Evolutionary conservation across 2,113 vertebrate genomes (phyloP), one percentile per base, ranked within the genome.

Genomic region (Gobio gobio): DNA sequence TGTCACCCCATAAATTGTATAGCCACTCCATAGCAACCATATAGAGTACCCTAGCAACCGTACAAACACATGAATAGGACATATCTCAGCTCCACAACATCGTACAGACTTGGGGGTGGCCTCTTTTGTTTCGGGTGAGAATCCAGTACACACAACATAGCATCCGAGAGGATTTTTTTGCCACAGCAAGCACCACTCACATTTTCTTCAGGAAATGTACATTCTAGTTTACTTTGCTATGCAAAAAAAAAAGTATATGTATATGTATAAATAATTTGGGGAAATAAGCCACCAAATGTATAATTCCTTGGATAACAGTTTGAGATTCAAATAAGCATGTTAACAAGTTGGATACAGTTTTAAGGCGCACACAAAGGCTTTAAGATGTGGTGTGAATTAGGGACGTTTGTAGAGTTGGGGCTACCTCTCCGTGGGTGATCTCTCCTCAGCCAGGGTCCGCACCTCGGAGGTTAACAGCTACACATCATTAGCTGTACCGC

Each of bases 401-500:
- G 56, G 7, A 54, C 8, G 8, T 77, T 40, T 49, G 58, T 14
- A 61, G 70, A 49, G 77, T 36, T 33, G 45, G 70, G 85, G 79
- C 70, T 40, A 51, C 13, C 66, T 45, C 85, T 82, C 74, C 16
- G 82, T 86, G 87, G 85, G 87, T 82, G 76, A 88, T 84, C 82
- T 78, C 33, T 36, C 59, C 70, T 12, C 85, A 56, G 85, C 78
- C 40, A 36, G 72, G 33, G 54, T 72, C 80, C 72, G n/a, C 72
- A 73, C 58, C 78, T 86, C 73, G 18, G 87, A 83, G 81, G 75
- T 87, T 86, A 87, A 87, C 82, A 84, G 84, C 58, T 90, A 91
- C 91, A 91, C 87, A 84, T 91, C 88, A 92, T 90, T 91, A 91
- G 91, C 90, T 87, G 88, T 87, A 82, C 87, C 88, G 87, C 90